Evolutionary conservation across 1,140 invertebrate species (phyloP).

Genomic region (Penaeus chinensis): DNA sequence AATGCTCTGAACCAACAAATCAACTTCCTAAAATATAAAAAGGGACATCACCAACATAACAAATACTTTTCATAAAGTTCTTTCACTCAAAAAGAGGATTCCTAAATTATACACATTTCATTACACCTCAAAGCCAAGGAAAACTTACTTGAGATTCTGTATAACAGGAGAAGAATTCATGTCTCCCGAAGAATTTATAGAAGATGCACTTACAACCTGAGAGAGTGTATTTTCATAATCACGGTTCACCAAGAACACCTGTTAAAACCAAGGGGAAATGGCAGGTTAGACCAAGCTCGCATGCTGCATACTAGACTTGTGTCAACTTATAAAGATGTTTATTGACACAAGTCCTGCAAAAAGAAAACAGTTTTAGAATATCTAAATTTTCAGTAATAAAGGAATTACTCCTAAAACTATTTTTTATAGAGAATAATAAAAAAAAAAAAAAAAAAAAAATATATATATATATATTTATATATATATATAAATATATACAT

Average conservation of each 20-base stretch:
- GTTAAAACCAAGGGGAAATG: slow-evolving; percentile 24
- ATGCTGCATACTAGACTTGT: too few species aligned
- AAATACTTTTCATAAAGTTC: neutral
- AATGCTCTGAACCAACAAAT: neutral
- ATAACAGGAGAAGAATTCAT: slow-evolving; percentile 52
- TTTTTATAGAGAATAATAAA: too few species aligned
- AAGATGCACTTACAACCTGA: slow-evolving; percentile 47
- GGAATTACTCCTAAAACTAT: too few species aligned
- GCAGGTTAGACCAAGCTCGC: neutral
- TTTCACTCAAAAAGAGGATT: too few species aligned
- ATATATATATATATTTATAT: too few species aligned
- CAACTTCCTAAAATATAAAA: neutral
- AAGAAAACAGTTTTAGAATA: too few species aligned
- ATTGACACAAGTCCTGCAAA: too few species aligned
- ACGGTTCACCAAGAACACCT: slow-evolving; percentile 59
- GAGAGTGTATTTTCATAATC: slow-evolving; percentile 57
- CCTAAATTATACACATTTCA: too few species aligned
- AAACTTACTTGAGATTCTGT: slow-evolving; percentile 59
- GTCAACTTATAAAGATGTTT: too few species aligned
- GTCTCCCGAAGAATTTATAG: slow-evolving; percentile 40
- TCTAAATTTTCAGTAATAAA: too few species aligned
- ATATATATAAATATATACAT: too few species aligned
- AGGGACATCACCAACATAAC: neutral
- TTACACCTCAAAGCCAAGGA: neutral
- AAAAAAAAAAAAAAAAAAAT: too few species aligned